Base-by-base conservation (phyloP, 2,113 vertebrate species). In the Alces alces region DNA sequence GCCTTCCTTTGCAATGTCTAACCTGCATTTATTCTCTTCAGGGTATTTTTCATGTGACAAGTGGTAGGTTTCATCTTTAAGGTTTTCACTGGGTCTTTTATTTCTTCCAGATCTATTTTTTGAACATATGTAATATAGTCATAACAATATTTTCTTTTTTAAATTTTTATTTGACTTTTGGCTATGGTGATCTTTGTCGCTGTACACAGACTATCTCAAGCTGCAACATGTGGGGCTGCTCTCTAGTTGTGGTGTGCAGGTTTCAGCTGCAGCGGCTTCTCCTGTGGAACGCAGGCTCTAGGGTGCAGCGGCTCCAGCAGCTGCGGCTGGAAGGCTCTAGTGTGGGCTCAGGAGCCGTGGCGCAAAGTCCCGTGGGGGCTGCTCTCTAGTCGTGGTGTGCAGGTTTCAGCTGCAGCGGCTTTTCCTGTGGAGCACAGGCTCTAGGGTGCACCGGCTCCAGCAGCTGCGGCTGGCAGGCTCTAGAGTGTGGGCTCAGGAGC, bases 301-400 rank as follows among this genome's bases (percentile, higher is more conserved):
- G 11, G 5, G 66, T n/a, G n/a, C n/a, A n/a, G n/a, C n/a, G n/a
- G n/a, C n/a, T n/a, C n/a, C n/a, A n/a, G n/a, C n/a, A n/a, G n/a
- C n/a, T n/a, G n/a, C n/a, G n/a, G n/a, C n/a, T n/a, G n/a, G n/a
- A n/a, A n/a, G n/a, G n/a, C n/a, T 76, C 36, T 39, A n/a, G n/a
- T 25, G 25, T 43, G 39, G 39, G 39, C 39, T 43, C 39, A 43
- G 39, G 39, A 43, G 39, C 39, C 5, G 39, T 5, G 39, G 39
- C 39, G 39, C 39, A 43, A 4, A 43, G 39, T 43, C 39, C 39
- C 39, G 39, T 43, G 39, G 21, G 36, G 36, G 36, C 36, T 73
- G 1, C 21, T 25, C 21, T 25, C n/a, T 39, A 25, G 66, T 11
- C 39, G 36, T 2, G 11, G 36, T 3, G 0, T 7, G 36, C 1